Percentiles rank a stretch among this genome's conserved stretches.
phyloP scores from a whole-genome alignment of 2,888 invertebrate genomes.

The Dryococelus australis region DNA sequence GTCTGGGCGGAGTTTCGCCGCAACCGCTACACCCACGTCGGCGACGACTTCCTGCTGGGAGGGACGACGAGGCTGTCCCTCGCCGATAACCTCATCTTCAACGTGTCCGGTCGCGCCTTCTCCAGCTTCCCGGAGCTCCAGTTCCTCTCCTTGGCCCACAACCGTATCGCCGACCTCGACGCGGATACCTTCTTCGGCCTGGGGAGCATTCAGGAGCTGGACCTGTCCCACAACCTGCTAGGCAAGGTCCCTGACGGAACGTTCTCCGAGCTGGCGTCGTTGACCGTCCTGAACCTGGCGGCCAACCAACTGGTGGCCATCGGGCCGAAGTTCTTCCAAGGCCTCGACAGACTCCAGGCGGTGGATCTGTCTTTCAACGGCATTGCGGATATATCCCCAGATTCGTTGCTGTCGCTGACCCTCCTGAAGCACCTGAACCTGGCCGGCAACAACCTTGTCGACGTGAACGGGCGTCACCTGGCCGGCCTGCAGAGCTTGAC shows the following conservation, averaged over 20 bases:
- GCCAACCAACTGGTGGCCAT: background rate
- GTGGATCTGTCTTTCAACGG: background rate
- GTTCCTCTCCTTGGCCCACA: background rate
- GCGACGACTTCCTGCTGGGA: background rate
- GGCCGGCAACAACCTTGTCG: background rate
- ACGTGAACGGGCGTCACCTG: background rate
- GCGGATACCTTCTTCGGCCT: background rate
- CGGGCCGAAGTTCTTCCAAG: background rate
- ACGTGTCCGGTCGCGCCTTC: background rate
- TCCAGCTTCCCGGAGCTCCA: background rate
- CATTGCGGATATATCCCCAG: background rate
- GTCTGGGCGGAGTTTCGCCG: background rate
- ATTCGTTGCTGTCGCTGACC: background rate
- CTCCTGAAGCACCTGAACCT: background rate
- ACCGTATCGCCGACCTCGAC: background rate
- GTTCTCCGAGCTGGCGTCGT: background rate
- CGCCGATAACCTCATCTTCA: background rate
- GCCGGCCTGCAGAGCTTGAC: background rate
- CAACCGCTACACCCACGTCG: background rate
- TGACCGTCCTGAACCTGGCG: background rate
- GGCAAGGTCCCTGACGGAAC: background rate
- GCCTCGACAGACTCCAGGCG: background rate
- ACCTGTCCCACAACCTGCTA: background rate
- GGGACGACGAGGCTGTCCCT: background rate
- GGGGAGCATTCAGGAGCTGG: background rate